A percentile compares a stretch with the other conserved stretches of the same genome.
Evolutionary conservation across 2,113 vertebrate genomes (phyloP).

Genomic region (Gallinago jamesoni): DNA sequence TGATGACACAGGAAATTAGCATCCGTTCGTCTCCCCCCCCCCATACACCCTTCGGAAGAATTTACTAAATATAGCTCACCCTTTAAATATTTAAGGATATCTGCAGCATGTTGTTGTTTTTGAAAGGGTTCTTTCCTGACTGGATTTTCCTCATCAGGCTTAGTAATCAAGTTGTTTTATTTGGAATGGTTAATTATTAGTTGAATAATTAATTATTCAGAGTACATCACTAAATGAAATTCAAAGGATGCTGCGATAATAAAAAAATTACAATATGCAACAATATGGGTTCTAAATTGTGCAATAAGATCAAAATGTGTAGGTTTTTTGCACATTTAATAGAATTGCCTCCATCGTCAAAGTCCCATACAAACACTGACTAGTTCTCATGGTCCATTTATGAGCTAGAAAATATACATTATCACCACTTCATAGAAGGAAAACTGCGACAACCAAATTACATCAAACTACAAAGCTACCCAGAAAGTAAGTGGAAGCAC

Average conservation of each 20-base stretch:
- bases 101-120: conserved; percentile 51
- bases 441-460: neutral
- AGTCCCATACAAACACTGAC: neutral
- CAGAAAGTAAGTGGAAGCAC: neutral
- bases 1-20: conserved; percentile 48
- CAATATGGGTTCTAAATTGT: neutral
- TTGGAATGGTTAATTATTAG: conserved; percentile 44
- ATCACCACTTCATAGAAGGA: neutral
- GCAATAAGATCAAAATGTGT: neutral
- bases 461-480: neutral
- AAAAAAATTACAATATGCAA: neutral
- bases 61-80: conserved; percentile 43
- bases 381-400: neutral
- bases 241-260: neutral
- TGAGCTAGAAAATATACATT: neutral
- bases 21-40: neutral
- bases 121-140: conserved; percentile 44
- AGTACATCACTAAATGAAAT: neutral
- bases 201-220: conserved; percentile 47
- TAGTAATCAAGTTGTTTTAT: conserved; percentile 55
- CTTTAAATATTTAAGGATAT: conserved; percentile 52
- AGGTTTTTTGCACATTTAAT: neutral
- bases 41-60: neutral
- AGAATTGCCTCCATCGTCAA: neutral
- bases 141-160: conserved; percentile 53